These are phyloP conservation scores for Sceloporus tristichus DNA, from an alignment of 2,113 vertebrate genomes.

Conservation along the genomic window DNA sequence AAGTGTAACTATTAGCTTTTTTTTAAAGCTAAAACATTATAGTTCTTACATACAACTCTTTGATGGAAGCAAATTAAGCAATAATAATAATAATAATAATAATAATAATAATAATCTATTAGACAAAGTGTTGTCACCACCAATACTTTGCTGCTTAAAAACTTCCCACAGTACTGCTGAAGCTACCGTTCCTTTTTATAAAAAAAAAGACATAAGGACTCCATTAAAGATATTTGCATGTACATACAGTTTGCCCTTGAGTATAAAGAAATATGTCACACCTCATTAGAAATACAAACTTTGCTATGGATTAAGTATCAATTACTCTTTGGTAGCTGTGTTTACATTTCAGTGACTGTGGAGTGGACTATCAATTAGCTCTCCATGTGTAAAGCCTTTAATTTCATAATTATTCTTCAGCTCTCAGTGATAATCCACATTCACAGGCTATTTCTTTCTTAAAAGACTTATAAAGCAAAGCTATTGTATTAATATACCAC, in stretches of 20 bases:
- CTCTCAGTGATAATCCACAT: neutral
- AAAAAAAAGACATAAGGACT: neutral
- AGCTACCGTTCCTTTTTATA: neutral
- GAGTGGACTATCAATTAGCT: neutral
- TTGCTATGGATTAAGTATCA: slow-evolving; percentile 18
- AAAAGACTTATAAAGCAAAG: neutral
- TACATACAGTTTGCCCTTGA: neutral
- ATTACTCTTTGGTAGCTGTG: neutral
- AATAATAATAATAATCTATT: neutral
- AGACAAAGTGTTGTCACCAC: neutral
- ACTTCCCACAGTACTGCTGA: no score
- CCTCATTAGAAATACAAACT: neutral
- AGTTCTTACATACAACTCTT: neutral
- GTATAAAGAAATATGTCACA: neutral
- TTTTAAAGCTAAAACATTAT: neutral
- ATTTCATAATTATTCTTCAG: neutral
- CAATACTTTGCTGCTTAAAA: neutral
- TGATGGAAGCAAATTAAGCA: slow-evolving; percentile 16
- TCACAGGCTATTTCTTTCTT: neutral
- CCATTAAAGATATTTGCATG: neutral
- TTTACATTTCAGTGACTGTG: slow-evolving; percentile 16
- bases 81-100: neutral
- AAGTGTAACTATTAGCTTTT: neutral
- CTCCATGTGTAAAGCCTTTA: neutral
- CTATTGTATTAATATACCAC: neutral